These are phyloP conservation scores for Pangasianodon hypophthalmus DNA, from an alignment of 2,113 vertebrate species.

Conservation along the genomic window DNA sequence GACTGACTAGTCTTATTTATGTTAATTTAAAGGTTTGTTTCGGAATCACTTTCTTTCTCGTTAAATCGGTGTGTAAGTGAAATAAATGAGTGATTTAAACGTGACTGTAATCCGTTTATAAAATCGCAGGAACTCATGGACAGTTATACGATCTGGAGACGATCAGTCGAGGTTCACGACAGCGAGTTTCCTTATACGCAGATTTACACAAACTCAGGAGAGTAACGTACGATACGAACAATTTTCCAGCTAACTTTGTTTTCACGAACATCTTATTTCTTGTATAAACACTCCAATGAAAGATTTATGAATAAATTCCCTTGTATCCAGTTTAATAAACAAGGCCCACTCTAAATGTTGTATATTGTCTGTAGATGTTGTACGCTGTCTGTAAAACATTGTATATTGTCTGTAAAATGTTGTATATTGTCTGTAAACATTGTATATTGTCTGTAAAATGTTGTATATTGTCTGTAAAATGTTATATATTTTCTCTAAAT, in stretches of 20 bases:
- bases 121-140: neutral
- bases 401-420: too few species aligned
- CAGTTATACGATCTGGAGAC: neutral
- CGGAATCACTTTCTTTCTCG: neutral
- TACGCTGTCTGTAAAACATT: too few species aligned
- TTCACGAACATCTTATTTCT: neutral
- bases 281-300: neutral
- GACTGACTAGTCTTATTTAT: neutral
- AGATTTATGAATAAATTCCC: neutral
- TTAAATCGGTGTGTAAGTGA: neutral
- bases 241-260: neutral
- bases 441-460: too few species aligned
- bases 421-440: too few species aligned
- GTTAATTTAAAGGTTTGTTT: neutral
- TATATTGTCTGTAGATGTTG: too few species aligned
- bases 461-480: neutral
- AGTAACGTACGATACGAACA: too few species aligned
- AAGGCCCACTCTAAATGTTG: too few species aligned
- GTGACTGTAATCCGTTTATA: neutral
- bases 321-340: too few species aligned
- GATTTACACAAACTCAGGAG: neutral
- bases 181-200: neutral
- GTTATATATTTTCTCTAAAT: neutral
- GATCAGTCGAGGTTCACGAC: neutral
- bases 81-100: neutral